Conservation (phyloP, 2,113 vertebrate genomes). For the Monopterus albus region DNA sequence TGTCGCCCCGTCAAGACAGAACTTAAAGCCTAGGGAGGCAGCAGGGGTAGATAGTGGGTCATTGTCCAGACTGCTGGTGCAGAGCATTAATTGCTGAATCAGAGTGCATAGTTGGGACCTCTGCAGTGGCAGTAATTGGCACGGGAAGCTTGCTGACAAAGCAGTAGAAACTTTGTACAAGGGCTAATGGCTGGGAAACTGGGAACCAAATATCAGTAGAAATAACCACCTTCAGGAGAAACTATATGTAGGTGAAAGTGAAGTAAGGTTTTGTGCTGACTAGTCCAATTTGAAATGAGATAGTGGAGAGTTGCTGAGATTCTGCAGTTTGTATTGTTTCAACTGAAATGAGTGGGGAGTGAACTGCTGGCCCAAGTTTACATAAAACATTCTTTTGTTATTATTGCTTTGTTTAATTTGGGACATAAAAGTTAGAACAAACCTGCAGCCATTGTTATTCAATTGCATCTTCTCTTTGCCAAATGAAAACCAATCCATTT, state of each 20-base stretch:
- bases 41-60: conserved; percentile 36
- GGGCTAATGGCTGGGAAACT: conserved; percentile 53
- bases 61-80: conserved; percentile 48
- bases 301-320: conserved; percentile 1
- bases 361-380: not conserved
- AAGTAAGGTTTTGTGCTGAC: conserved; percentile 27
- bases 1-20: conserved; percentile 24
- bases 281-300: not conserved
- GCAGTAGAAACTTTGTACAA: conserved; percentile 54
- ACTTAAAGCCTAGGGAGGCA: conserved; percentile 8
- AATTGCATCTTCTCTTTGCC: not conserved
- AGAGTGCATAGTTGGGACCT: conserved; percentile 51
- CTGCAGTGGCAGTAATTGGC: conserved; percentile 74
- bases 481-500: not conserved
- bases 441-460: not conserved
- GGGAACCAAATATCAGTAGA: conserved; percentile 11
- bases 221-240: conserved; percentile 23
- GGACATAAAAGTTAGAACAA: not conserved
- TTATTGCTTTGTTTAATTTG: too few species aligned
- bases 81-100: conserved; percentile 74
- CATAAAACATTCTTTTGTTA: too few species aligned
- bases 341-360: not conserved
- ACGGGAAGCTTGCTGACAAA: conserved; percentile 69
- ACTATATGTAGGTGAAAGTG: not conserved
- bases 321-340: not conserved